Conservation (phyloP, 2,113 vertebrate species). For the Canis aureus region DNA sequence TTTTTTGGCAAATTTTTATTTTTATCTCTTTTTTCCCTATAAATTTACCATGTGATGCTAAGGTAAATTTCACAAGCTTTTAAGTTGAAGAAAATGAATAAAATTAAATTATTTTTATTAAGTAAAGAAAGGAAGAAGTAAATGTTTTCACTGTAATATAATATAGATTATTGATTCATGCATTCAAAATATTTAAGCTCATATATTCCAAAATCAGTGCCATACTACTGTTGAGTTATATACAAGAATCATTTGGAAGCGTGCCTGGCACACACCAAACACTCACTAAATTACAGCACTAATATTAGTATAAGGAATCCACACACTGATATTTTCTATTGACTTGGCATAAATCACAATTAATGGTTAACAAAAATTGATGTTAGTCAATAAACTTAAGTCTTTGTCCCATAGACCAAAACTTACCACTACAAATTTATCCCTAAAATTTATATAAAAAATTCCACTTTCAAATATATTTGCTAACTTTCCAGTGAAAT, state of each 20-base stretch:
- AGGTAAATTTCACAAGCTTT: background rate
- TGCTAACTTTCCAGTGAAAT: background rate
- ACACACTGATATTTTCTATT: background rate
- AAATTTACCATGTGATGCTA: background rate
- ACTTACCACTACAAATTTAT: background rate
- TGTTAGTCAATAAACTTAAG: background rate
- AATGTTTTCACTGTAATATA: background rate
- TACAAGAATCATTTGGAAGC: background rate
- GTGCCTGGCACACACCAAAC: background rate
- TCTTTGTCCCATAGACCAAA: background rate
- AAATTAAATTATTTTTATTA: background rate
- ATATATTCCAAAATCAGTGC: background rate
- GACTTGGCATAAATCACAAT: background rate
- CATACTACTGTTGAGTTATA: background rate
- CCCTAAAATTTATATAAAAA: background rate
- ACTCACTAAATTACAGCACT: background rate
- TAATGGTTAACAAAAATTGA: background rate
- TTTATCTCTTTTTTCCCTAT: background rate
- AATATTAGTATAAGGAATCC: background rate
- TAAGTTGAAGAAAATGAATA: background rate
- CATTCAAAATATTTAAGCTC: background rate
- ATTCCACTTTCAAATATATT: background rate
- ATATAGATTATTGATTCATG: background rate
- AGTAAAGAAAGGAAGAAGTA: constrained; percentile 14
- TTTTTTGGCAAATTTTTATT: background rate